phyloP scores from a whole-genome alignment of 2,113 vertebrate genomes.

The Calyptommatus sinebrachiatus region DNA sequence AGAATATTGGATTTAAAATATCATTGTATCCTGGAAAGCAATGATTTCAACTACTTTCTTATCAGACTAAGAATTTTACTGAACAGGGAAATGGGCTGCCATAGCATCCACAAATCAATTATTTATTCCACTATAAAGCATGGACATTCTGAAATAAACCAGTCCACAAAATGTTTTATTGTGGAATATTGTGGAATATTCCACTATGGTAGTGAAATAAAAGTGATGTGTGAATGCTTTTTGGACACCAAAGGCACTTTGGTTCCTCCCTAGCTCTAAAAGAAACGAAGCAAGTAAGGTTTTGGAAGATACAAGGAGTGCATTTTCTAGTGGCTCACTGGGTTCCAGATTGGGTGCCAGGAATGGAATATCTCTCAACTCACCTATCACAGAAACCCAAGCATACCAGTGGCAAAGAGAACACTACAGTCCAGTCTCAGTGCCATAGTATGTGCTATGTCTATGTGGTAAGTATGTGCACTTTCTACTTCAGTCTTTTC shows the following conservation, averaged over 20 bases:
- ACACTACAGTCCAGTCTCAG: neutral
- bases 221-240: too few species aligned
- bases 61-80: neutral
- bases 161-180: too few species aligned
- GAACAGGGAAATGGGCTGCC: neutral
- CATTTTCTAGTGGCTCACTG: neutral
- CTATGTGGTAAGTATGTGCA: too few species aligned
- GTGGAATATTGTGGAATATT: too few species aligned
- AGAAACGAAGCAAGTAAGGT: neutral
- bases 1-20: slow-evolving; percentile 30
- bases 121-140: too few species aligned
- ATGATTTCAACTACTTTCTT: neutral
- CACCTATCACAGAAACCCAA: neutral
- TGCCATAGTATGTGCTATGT: too few species aligned
- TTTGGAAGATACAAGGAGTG: neutral
- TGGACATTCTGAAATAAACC: too few species aligned
- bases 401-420: neutral
- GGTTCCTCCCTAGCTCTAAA: neutral
- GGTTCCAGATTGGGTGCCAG: neutral
- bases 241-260: neutral
- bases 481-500: too few species aligned
- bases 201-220: too few species aligned
- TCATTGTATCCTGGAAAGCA: neutral
- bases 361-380: neutral
- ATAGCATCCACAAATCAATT: too few species aligned